Evolutionary conservation across 2,113 vertebrate genomes (phyloP).

Genomic region (Mesocricetus auratus): DNA sequence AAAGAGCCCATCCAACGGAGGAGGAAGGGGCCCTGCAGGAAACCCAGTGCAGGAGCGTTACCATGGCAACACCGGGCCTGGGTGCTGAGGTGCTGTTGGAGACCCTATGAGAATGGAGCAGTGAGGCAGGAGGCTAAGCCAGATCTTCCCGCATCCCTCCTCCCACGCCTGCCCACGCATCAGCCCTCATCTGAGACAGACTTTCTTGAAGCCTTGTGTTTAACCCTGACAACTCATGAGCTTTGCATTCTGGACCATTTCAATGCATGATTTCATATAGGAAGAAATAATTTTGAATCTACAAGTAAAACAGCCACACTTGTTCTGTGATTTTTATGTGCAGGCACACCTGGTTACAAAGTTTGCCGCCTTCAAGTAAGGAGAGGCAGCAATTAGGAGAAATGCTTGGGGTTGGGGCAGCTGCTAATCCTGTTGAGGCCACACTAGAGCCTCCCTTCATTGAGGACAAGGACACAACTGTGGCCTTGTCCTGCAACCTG

Average conservation of each 20-base stretch:
- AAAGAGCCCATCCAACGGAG: background rate
- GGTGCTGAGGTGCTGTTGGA: constrained; percentile 58
- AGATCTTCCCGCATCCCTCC: background rate
- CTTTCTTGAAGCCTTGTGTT: background rate
- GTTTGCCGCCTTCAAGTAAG: background rate
- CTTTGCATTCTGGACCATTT: background rate
- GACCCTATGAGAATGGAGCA: constrained; percentile 56
- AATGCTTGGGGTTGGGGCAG: background rate
- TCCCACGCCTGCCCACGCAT: background rate
- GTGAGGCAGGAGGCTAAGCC: background rate
- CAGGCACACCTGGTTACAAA: rapidly evolving
- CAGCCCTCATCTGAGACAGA: background rate
- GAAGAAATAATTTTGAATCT: background rate
- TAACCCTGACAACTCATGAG: background rate
- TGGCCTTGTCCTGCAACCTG: background rate
- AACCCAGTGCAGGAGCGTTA: constrained; percentile 76
- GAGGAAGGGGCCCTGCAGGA: background rate
- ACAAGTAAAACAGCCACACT: background rate
- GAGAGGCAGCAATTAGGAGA: background rate
- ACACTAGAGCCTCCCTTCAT: background rate
- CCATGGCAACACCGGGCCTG: constrained; percentile 81
- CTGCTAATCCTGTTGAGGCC: background rate
- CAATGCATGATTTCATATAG: background rate
- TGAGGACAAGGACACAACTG: background rate
- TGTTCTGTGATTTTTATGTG: background rate